A percentile compares a stretch with the other conserved stretches of the same genome.
phyloP scores from a whole-genome alignment of 2,113 vertebrate genomes.

The Scatophagus argus region DNA sequence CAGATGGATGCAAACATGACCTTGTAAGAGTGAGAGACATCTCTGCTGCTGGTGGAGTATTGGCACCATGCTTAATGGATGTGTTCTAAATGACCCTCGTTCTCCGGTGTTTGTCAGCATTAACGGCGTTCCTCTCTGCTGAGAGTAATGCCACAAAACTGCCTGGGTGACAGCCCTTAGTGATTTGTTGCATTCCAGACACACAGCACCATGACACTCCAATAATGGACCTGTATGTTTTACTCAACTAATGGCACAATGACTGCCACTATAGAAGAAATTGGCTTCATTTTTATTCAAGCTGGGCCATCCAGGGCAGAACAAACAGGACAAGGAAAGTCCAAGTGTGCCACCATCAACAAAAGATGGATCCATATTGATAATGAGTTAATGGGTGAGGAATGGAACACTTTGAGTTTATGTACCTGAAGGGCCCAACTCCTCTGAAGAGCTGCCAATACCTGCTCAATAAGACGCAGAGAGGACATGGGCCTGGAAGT shows the following conservation, averaged over 20 bases:
- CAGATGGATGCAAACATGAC: slow-evolving; percentile 54
- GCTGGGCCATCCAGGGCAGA: slow-evolving; percentile 85
- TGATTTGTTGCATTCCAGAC: slow-evolving; percentile 81
- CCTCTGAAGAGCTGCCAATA: slow-evolving; percentile 68
- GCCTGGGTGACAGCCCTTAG: slow-evolving; percentile 61
- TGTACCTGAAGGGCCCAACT: slow-evolving; percentile 62
- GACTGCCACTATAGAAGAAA: slow-evolving; percentile 69
- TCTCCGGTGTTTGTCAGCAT: slow-evolving; percentile 81
- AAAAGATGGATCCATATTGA: slow-evolving; percentile 84
- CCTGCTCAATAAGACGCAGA: slow-evolving; percentile 70
- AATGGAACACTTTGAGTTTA: slow-evolving; percentile 60
- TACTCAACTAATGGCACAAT: slow-evolving; percentile 82
- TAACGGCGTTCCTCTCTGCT: slow-evolving; percentile 72
- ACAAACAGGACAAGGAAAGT: slow-evolving; percentile 87
- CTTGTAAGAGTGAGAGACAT: slow-evolving; percentile 61
- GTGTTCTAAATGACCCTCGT: slow-evolving; percentile 81
- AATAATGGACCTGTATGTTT: slow-evolving; percentile 81
- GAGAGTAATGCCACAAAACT: slow-evolving; percentile 81
- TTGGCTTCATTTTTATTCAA: slow-evolving; percentile 83
- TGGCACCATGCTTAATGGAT: slow-evolving; percentile 84
- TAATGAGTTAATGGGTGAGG: slow-evolving; percentile 76
- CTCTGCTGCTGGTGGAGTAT: slow-evolving; percentile 72
- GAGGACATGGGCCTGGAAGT: slow-evolving; percentile 56
- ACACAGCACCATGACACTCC: slow-evolving; percentile 76
- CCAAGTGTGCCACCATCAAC: slow-evolving; percentile 86